Percentiles rank a stretch among this genome's conserved stretches.
phyloP scores from a whole-genome alignment of 2,888 invertebrate species.

The Cylindroiulus punctatus region DNA sequence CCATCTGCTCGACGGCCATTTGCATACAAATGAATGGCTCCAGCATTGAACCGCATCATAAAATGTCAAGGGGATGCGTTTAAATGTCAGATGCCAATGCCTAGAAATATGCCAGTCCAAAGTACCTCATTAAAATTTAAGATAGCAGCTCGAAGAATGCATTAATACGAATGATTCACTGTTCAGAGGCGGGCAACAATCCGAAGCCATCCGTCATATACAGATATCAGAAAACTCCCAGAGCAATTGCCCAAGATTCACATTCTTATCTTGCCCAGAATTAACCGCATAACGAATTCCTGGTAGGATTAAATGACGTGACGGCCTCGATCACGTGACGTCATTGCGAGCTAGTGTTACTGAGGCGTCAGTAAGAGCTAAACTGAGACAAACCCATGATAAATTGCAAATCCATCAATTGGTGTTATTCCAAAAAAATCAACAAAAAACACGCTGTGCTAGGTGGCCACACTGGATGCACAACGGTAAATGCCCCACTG shows the following conservation, averaged over 20 bases:
- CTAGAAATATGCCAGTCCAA: conserved; percentile 13
- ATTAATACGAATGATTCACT: conserved; percentile 19
- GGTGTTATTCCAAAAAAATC: background rate
- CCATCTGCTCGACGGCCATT: background rate
- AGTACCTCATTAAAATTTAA: conserved; percentile 27
- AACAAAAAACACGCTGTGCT: background rate
- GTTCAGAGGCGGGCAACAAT: background rate
- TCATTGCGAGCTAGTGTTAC: background rate
- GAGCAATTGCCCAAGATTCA: background rate
- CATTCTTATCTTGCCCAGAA: conserved; percentile 22
- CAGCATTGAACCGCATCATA: conserved; percentile 27
- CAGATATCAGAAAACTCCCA: background rate
- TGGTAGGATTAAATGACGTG: background rate
- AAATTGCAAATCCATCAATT: background rate
- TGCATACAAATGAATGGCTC: conserved; percentile 27
- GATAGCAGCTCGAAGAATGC: conserved; percentile 14
- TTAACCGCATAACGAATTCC: conserved; percentile 27
- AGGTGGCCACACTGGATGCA: background rate
- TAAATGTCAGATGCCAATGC: conserved; percentile 14
- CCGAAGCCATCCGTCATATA: background rate
- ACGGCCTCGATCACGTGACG: background rate
- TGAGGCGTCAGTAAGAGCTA: conserved; percentile 3
- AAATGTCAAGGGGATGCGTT: conserved; percentile 32
- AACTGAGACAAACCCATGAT: background rate
- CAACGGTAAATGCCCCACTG: no score